Evolutionary conservation across 2,888 invertebrate genomes (phyloP), one percentile per base, ranked within the genome.

Genomic region (Drosophila cyrtoloma): DNA sequence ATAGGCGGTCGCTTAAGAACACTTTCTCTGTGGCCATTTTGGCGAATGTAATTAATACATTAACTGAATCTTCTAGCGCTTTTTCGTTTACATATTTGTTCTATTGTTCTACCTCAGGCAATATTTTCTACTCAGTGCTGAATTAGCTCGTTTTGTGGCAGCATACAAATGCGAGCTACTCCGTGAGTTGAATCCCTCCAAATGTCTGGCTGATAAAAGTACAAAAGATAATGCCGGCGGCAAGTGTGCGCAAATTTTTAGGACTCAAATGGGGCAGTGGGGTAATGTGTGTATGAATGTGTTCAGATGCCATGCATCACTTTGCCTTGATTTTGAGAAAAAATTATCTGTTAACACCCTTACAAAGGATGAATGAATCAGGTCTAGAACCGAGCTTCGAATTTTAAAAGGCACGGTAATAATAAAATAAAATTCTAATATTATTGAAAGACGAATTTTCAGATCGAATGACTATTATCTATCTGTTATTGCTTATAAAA

Each of bases 1-100:
- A 14, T 7, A 1, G 4, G n/a, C 6, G 19, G 7, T 26, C 50
- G 16, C 26, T 30, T 26, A 5, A 30, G 14, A 39, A 28, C 28
- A 51, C 32, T 33, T 51, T 51, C 19, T 5, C 19, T 53, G 35
- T 30, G 14, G 30, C 10, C 57, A 63, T 28, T 58, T 68, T 37
- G 77, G 84, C 74, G 19, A 73, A 71, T 69, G 75, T 81, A 77
- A 88, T 90, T 90, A 84, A 84, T 88, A 73, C 74, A 73, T 72
- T 30, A 55, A 52, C 71, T 58, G 62, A 63, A 51, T 32, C 63
- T 58, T 51, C 63, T 55, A 32, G 28, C 28, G 30, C 52, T 12
- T 57, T 72, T 61, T 32, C 44, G 44, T 65, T 53, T 56, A 42
- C 32, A 33, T 63, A 28, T 53, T 65, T 67, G 14, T 53, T 65